Evolutionary conservation across 2,113 vertebrate species (phyloP).

Genomic region (Calyptomena viridis): DNA sequence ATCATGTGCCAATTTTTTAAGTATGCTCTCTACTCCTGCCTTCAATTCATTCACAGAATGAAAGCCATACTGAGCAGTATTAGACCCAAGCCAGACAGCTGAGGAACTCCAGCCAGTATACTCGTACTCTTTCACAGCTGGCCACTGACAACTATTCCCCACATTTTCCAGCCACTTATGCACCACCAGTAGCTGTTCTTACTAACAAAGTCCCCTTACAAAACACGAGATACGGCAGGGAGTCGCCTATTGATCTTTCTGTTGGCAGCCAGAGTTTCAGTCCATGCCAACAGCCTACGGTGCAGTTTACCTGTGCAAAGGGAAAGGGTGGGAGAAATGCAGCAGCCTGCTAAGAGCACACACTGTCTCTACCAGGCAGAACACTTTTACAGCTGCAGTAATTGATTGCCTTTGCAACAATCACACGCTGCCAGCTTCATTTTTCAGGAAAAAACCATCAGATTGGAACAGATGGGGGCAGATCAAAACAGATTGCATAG

Average conservation of each 20-base stretch:
- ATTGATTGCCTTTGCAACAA: slow-evolving; percentile 37
- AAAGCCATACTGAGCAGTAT: not conserved
- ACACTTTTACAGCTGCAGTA: not conserved
- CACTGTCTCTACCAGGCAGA: not conserved
- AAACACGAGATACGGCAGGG: not conserved
- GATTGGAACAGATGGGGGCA: slow-evolving; percentile 43
- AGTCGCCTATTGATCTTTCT: not conserved
- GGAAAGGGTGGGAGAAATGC: not conserved
- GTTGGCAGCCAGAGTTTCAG: not conserved
- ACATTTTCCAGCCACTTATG: not conserved
- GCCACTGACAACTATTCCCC: not conserved
- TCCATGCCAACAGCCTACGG: not conserved
- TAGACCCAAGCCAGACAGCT: not conserved
- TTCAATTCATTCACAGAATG: not conserved
- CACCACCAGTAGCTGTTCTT: not conserved
- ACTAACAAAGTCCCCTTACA: not conserved
- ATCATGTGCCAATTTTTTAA: not conserved
- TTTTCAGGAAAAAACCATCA: not conserved
- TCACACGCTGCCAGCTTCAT: slow-evolving; percentile 1
- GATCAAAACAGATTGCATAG: slow-evolving; percentile 58
- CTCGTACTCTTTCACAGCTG: accelerated
- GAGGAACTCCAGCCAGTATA: not conserved
- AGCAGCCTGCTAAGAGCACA: not conserved
- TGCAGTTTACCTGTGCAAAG: not conserved
- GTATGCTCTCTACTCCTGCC: not conserved